Percentiles rank a stretch among this genome's conserved stretches.
Conservation (phyloP, 2,113 vertebrate species). For the Corythoichthys intestinalis region DNA sequence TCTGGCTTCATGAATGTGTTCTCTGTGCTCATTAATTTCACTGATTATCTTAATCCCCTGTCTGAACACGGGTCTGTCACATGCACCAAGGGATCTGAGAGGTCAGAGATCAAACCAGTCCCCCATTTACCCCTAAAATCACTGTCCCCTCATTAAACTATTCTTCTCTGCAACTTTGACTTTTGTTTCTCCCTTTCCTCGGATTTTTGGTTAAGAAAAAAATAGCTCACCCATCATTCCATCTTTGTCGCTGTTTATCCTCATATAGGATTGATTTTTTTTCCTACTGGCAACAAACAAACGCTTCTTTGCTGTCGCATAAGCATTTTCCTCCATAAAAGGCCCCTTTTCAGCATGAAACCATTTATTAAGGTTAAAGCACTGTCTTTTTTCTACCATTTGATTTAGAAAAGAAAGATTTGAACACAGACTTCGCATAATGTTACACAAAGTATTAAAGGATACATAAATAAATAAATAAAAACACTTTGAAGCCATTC, state of each 20-base stretch:
- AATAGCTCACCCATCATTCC: background rate
- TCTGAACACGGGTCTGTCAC: conserved; percentile 56
- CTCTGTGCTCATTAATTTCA: conserved; percentile 59
- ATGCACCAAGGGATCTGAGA: conserved; percentile 48
- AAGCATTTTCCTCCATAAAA: conserved; percentile 41
- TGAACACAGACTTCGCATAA: conserved; percentile 60
- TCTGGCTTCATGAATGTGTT: conserved; percentile 45
- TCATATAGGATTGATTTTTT: background rate
- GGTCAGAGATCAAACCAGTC: conserved; percentile 59
- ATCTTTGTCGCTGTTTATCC: conserved; percentile 12
- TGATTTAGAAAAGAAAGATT: conserved; percentile 42
- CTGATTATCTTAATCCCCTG: conserved; percentile 63
- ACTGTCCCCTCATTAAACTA: conserved; percentile 53
- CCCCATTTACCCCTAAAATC: conserved; percentile 41
- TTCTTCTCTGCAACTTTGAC: conserved; percentile 2
- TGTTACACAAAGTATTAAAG: conserved; percentile 52
- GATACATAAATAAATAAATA: conserved; percentile 11
- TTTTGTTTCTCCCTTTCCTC: conserved; percentile 2
- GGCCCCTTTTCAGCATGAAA: conserved; percentile 63
- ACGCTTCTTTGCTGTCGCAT: conserved; percentile 46
- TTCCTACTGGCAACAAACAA: conserved; percentile 46
- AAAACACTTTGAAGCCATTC: conserved; percentile 40
- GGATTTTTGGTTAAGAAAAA: background rate
- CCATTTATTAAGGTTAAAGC: conserved; percentile 63
- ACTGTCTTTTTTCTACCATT: conserved; percentile 42